Percentiles rank a stretch among this genome's conserved stretches.
phyloP scores from a whole-genome alignment of 2,797 vertebrate genomes.

The Parauchenoglanis ngamensis region DNA sequence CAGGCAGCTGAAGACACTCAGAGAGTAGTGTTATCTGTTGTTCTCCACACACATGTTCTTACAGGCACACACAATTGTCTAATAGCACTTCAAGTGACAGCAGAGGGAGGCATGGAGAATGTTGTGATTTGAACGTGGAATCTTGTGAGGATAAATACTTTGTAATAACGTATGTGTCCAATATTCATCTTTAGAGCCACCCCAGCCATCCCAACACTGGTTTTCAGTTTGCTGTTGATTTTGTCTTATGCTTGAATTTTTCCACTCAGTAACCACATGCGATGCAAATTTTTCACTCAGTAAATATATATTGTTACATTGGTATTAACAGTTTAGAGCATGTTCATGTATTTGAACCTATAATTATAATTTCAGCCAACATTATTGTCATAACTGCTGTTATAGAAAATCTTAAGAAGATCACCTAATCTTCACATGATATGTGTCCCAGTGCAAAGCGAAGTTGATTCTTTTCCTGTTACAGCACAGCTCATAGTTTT shows the following conservation, averaged over 20 bases:
- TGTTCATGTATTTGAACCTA: background rate
- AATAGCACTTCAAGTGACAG: background rate
- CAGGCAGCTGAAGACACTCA: background rate
- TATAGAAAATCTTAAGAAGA: background rate
- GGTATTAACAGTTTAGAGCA: background rate
- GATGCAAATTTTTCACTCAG: background rate
- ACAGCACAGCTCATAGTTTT: background rate
- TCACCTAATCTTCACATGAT: background rate
- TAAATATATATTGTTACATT: background rate
- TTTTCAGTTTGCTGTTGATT: background rate
- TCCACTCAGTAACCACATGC: background rate
- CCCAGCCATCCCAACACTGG: background rate
- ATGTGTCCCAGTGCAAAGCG: background rate
- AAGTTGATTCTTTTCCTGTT: background rate
- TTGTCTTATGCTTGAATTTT: background rate
- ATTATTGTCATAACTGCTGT: background rate
- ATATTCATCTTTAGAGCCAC: background rate
- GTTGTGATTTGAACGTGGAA: background rate
- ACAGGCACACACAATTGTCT: background rate
- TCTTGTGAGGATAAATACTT: background rate
- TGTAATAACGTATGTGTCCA: background rate
- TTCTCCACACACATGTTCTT: background rate
- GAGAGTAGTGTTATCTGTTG: background rate
- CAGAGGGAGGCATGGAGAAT: background rate
- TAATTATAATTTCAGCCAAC: background rate